Evolutionary conservation across 2,797 vertebrate genomes (phyloP).

Genomic region (Pitangus sulphuratus): DNA sequence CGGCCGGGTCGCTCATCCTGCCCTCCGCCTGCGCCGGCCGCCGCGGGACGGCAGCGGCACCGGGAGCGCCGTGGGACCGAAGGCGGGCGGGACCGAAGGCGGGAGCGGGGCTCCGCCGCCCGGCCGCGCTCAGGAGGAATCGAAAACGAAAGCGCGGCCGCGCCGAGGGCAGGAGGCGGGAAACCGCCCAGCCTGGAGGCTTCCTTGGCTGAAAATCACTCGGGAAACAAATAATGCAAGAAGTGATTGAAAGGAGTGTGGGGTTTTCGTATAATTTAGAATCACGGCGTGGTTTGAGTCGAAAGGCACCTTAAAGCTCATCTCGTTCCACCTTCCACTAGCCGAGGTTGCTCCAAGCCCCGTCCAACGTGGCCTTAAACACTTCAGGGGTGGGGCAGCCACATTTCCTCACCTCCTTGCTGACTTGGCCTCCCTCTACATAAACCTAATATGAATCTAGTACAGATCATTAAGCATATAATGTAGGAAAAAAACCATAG

Average conservation of each 20-base stretch:
- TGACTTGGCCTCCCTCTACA: neutral
- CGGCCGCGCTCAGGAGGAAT: neutral
- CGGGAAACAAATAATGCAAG: accelerated
- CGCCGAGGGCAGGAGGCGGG: neutral
- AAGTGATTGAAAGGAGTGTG: neutral
- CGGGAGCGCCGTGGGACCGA: neutral
- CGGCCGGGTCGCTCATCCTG: conserved; percentile 9
- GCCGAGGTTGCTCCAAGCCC: neutral
- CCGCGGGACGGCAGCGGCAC: accelerated
- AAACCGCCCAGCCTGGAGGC: accelerated
- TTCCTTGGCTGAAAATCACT: accelerated
- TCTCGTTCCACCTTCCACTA: neutral
- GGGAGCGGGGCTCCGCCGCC: neutral
- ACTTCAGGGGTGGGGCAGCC: neutral
- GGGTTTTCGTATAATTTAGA: neutral
- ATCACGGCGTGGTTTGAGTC: neutral
- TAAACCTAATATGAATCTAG: no score
- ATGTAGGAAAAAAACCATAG: neutral
- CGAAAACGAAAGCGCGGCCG: conserved; percentile 20
- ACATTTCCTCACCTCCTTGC: neutral
- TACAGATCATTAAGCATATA: neutral
- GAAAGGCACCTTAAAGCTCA: neutral
- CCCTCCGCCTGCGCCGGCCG: no score
- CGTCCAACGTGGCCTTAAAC: neutral
- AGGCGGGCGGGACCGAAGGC: accelerated